Base-by-base conservation (phyloP, 2,113 vertebrate species). In the Ceuthmochares aereus region DNA sequence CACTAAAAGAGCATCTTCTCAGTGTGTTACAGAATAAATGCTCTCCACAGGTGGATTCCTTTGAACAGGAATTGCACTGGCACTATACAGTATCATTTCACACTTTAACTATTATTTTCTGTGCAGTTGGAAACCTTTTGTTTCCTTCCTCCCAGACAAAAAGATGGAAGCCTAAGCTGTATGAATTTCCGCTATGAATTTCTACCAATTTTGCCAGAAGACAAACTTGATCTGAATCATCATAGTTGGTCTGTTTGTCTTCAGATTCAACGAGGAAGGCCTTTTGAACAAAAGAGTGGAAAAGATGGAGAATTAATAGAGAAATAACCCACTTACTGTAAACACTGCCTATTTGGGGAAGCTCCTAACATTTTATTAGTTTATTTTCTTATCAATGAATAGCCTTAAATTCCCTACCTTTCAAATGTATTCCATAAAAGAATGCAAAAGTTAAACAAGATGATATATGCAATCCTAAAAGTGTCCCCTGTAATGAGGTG, bases 401-500 rank as follows among this genome's bases (percentile, higher is more conserved):
- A 93, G 96, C 93, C 95, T 95, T 95, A 97, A 97, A 96, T 97
- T 97, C 95, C 97, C 96, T 98, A 98, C 97, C 97, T 98, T 98
- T 98, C 97, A 98, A 97, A 97, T 97, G 58, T 92, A 96, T 94
- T 96, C 97, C 96, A 98, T 98, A 97, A 98, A 98, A 98, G 98
- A 97, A 98, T 98, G 98, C 68, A 95, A 96, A 97, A 98, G 91
- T 96, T 97, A 98, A 98, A 98, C 97, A 98, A 97, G 96, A 98
- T 98, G 97, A 98, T 98, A 90, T 97, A 97, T 96, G 97, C 93
- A 96, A 96, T 95, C 96, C 97, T 98, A 94, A 97, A 98, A 97
- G 98, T 98, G 97, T 98, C 98, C 96, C 97, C 90, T 94, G 84
- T 97, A 98, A 98, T 95, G 98, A 98, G 98, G 98, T 98, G 98